These are phyloP conservation scores for Chrysotoxum bicinctum DNA, from an alignment of 2,888 invertebrate genomes.

Conservation along the genomic window DNA sequence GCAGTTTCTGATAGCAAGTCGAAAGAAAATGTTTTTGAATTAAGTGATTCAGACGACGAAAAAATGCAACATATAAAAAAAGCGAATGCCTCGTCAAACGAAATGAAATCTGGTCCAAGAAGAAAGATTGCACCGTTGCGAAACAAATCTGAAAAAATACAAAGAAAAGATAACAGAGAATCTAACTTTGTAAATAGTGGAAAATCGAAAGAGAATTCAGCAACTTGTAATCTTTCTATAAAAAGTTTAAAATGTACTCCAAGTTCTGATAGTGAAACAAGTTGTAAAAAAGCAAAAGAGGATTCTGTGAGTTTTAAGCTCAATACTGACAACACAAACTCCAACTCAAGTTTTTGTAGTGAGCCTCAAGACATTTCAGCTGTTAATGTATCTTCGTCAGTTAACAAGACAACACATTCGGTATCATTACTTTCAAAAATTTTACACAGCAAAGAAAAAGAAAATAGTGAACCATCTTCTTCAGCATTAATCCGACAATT, in stretches of 20 bases:
- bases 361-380: neutral
- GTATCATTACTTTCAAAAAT: neutral
- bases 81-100: neutral
- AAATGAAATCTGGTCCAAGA: slow-evolving; percentile 16
- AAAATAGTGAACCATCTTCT: neutral
- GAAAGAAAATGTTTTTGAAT: slow-evolving; percentile 20
- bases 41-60: slow-evolving; percentile 55
- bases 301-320: neutral
- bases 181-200: neutral
- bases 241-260: neutral
- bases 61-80: neutral
- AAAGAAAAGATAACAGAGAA: neutral
- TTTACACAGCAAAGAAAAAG: neutral
- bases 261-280: neutral
- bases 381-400: neutral
- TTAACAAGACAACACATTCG: neutral
- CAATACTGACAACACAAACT: neutral
- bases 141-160: neutral
- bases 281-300: neutral
- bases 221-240: neutral
- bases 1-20: neutral
- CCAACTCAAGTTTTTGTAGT: neutral
- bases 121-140: slow-evolving; percentile 17
- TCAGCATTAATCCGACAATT: slow-evolving; percentile 2
- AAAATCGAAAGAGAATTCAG: slow-evolving; percentile 14